Conservation (phyloP, 2,888 invertebrate species). For the Tolmerus cingulatus region DNA sequence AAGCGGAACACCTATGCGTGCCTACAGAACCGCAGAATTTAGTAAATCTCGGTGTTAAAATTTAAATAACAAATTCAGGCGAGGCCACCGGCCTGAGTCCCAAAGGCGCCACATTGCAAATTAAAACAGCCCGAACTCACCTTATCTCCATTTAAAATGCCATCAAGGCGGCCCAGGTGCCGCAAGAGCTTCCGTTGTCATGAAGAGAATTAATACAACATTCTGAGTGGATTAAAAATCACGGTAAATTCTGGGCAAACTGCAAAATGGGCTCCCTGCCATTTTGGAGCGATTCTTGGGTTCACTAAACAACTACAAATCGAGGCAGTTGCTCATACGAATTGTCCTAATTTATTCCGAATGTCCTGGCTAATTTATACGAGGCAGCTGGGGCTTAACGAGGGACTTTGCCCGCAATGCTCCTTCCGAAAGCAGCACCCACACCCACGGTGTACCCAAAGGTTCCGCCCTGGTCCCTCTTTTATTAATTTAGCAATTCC, state of each 20-base stretch:
- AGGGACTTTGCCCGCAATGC: not conserved
- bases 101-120: not conserved
- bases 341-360: not conserved
- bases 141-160: slow-evolving; percentile 22
- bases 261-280: not conserved
- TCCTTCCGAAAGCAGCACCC: not conserved
- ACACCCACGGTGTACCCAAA: not conserved
- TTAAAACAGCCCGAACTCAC: not conserved
- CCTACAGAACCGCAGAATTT: not conserved
- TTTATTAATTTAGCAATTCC: not conserved
- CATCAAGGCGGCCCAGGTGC: not conserved
- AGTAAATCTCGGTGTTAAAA: not conserved
- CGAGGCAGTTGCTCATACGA: not conserved
- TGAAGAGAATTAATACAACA: slow-evolving; percentile 2
- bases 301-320: not conserved
- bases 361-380: not conserved
- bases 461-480: not conserved
- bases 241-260: not conserved
- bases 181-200: not conserved
- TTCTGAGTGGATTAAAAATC: not conserved
- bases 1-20: not conserved
- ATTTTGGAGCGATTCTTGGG: not conserved
- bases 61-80: not conserved
- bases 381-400: not conserved
- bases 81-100: not conserved